phyloP scores from a whole-genome alignment of 2,113 vertebrate genomes.

The Condylura cristata region DNA sequence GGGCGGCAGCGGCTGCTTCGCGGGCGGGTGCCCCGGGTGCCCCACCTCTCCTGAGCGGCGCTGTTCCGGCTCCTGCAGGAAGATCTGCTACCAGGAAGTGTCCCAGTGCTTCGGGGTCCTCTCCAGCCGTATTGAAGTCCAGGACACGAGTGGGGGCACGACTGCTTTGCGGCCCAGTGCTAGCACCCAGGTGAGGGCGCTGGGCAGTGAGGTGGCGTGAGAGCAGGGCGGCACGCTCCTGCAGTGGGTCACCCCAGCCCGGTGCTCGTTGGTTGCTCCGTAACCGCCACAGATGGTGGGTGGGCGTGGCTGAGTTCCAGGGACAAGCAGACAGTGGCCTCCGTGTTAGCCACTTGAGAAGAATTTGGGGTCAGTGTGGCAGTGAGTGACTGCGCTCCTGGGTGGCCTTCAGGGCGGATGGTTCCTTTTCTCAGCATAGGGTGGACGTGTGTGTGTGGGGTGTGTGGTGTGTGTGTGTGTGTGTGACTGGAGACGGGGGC shows the following conservation, averaged over 20 bases:
- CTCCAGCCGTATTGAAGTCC: conserved; percentile 96
- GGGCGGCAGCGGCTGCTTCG: rapidly evolving
- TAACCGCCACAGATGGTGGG: rapidly evolving
- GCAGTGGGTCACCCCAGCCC: neutral
- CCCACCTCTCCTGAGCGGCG: neutral
- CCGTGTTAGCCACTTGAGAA: neutral
- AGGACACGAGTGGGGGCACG: conserved; percentile 95
- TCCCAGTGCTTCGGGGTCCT: conserved; percentile 98
- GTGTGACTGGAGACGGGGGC: neutral
- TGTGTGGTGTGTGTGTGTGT: neutral
- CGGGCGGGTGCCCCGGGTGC: rapidly evolving
- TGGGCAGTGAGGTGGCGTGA: neutral
- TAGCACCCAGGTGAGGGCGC: conserved; percentile 95
- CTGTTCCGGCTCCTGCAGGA: conserved; percentile 83
- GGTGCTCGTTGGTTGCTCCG: too few species aligned
- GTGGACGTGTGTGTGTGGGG: neutral
- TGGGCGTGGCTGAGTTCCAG: neutral
- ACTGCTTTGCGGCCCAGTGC: conserved; percentile 95
- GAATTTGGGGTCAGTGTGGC: neutral
- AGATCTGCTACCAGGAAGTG: conserved; percentile 99
- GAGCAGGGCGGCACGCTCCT: neutral
- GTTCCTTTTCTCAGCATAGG: neutral
- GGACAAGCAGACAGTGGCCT: neutral
- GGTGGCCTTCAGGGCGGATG: neutral
- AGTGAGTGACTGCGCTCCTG: neutral